Conservation (phyloP, 2,888 invertebrate genomes). For the Tiphia femorata region DNA sequence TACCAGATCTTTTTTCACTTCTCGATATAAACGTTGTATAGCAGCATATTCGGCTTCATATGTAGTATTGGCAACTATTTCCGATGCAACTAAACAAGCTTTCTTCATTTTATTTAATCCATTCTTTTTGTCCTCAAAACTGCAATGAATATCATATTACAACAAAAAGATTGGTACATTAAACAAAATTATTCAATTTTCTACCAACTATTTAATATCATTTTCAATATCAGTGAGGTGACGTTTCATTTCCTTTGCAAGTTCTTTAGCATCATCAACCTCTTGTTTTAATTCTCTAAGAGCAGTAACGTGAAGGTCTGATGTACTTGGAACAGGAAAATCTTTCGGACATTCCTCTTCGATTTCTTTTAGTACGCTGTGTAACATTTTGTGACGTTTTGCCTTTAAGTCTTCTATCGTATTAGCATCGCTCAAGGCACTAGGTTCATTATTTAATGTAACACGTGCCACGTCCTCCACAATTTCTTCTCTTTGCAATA, state of each 20-base stretch:
- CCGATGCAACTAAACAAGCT: slow-evolving; percentile 33
- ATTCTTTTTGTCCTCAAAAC: slow-evolving; percentile 48
- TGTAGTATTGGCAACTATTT: slow-evolving; percentile 33
- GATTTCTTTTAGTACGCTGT: slow-evolving; percentile 38
- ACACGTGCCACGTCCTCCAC: slow-evolving; percentile 38
- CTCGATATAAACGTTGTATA: slow-evolving; percentile 40
- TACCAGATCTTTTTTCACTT: slow-evolving; percentile 55
- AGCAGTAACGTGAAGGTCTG: slow-evolving; percentile 42
- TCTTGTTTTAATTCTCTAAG: slow-evolving; percentile 44
- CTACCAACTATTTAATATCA: slow-evolving; percentile 51
- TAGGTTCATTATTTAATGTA: slow-evolving; percentile 39
- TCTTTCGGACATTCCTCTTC: slow-evolving; percentile 35
- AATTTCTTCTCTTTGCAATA: slow-evolving; percentile 34
- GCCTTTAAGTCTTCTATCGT: slow-evolving; percentile 33
- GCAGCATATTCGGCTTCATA: slow-evolving; percentile 40
- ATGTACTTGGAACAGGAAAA: slow-evolving; percentile 48
- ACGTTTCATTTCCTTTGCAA: slow-evolving; percentile 20
- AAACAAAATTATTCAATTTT: background rate
- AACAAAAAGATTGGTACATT: background rate
- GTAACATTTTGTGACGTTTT: slow-evolving; percentile 37
- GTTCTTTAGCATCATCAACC: slow-evolving; percentile 22
- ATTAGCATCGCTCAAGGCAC: slow-evolving; percentile 14
- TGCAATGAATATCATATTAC: slow-evolving; percentile 24
- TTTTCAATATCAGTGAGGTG: slow-evolving; percentile 34
- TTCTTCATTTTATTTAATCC: slow-evolving; percentile 52